Conservation (phyloP, 2,113 vertebrate genomes). For the Taxidea taxus region DNA sequence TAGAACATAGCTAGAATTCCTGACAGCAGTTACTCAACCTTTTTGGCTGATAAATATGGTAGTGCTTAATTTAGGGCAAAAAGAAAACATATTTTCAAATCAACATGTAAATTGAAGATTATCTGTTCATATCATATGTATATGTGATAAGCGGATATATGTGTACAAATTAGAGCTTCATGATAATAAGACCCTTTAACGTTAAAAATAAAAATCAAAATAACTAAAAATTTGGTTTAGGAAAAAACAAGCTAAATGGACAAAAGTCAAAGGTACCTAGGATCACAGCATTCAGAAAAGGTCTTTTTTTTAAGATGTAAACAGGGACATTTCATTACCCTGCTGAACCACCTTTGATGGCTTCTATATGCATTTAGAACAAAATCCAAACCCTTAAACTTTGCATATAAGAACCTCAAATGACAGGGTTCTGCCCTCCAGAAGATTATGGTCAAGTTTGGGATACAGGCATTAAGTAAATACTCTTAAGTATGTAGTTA, state of each 20-base stretch:
- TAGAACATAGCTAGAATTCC: not conserved
- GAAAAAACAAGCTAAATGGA: not conserved
- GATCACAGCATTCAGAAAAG: not conserved
- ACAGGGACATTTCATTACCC: not conserved
- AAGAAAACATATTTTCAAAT: not conserved
- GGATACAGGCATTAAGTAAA: not conserved
- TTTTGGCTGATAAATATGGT: not conserved
- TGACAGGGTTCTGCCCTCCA: not conserved
- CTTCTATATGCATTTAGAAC: not conserved
- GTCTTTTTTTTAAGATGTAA: not conserved
- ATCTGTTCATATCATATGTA: not conserved
- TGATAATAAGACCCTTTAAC: not conserved
- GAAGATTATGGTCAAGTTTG: not conserved
- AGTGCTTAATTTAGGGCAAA: not conserved
- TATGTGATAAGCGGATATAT: not conserved
- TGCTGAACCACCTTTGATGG: not conserved
- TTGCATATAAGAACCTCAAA: not conserved
- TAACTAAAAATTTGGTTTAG: not conserved
- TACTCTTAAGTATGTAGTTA: not conserved
- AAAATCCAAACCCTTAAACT: not conserved
- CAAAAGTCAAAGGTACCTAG: not conserved
- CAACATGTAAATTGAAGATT: not conserved
- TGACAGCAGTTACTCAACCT: conserved; percentile 2
- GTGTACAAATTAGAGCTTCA: not conserved
- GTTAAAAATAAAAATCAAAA: conserved; percentile 3